phyloP scores from a whole-genome alignment of 2,888 invertebrate genomes.

The Bibio marci region DNA sequence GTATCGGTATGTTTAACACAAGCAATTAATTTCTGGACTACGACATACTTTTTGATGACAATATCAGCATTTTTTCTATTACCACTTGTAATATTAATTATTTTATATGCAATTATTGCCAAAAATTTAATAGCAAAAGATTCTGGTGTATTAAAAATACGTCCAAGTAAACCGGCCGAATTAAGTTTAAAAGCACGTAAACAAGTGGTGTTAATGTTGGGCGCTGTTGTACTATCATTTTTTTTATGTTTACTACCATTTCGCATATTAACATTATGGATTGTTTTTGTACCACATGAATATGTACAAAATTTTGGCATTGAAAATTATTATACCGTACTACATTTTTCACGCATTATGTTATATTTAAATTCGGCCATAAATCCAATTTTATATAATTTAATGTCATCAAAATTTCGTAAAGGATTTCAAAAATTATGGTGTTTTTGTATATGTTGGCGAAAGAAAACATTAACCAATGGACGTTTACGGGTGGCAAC shows the following conservation, averaged over 20 bases:
- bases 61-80: conserved; percentile 65
- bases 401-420: conserved; percentile 83
- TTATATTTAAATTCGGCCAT: conserved; percentile 77
- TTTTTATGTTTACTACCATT: conserved; percentile 80
- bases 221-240: conserved; percentile 73
- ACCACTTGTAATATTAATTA: conserved; percentile 60
- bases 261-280: conserved; percentile 65
- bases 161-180: conserved; percentile 53
- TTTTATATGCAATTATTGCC: conserved; percentile 70
- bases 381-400: conserved; percentile 81
- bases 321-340: conserved; percentile 62
- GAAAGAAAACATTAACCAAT: conserved; percentile 18
- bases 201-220: conserved; percentile 75
- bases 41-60: conserved; percentile 60
- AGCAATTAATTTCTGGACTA: conserved; percentile 58
- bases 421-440: conserved; percentile 58
- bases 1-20: conserved; percentile 64
- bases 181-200: conserved; percentile 56
- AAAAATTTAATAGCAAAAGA: conserved; percentile 56
- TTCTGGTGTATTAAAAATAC: conserved; percentile 39
- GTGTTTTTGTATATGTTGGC: conserved; percentile 27
- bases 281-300: conserved; percentile 57
- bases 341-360: conserved; percentile 75
- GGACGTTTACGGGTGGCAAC: conserved; percentile 32
- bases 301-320: conserved; percentile 48